Base-by-base conservation (phyloP, 2,888 invertebrate genomes). In the Argynnis bischoffii region DNA sequence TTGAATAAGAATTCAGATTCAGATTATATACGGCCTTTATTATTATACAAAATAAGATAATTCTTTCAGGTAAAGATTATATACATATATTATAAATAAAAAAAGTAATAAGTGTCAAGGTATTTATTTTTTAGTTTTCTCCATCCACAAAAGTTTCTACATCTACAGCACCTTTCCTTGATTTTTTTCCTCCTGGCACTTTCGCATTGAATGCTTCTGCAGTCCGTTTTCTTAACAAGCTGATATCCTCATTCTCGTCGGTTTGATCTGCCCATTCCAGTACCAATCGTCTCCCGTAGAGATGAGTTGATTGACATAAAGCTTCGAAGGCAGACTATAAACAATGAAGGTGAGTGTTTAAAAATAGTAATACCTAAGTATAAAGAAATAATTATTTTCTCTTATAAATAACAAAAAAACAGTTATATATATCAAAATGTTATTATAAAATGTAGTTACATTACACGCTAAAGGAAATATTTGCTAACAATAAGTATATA, bases 281-380 rank as follows among this genome's bases (percentile, higher is more conserved):
- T 0, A 98, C 99, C 78, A 99, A 92, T 66, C 99, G 94, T 74
- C 99, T 94, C 0, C 99, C 99, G 87, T 98, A 99, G 88, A 99
- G 96, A 94, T 99, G 99, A 65, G 99, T 99, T 79, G 99, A 99
- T 84, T 97, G 97, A 77, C 97, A 96, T n/a, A 99, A 85, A 0
- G 98, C 96, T 73, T 98, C 96, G 87, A 99, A 98, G 0, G 99
- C 99, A 83, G 95, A 94, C 96, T 97, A 85, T 51, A 93, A 92
- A 76, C 68, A 73, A 74, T 35, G 8, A 35, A 6, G 8, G 8
- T 35, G 8, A 35, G 35, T 8, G 35, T 1, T 35, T 35, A 35
- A 35, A 35, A 6, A 35, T 6, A 35, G 8, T 35, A 35, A 35
- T 8, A 35, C 6, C 1, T 35, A 41, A 41, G 11, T 41, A 41